Evolutionary conservation across 2,888 invertebrate species (phyloP).

Genomic region (Malthinus seriepunctatus): DNA sequence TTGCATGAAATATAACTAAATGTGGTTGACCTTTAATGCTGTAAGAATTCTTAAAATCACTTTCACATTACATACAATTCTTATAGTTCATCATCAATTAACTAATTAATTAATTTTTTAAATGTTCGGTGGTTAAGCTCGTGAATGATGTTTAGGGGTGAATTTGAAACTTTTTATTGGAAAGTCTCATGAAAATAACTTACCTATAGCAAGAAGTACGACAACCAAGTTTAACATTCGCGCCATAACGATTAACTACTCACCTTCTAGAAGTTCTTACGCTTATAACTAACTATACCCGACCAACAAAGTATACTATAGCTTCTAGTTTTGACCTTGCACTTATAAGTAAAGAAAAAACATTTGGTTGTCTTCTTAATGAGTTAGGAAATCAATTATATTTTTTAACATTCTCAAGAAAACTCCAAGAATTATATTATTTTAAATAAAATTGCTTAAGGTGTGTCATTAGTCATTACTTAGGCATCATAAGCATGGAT

Average conservation of each 20-base stretch:
- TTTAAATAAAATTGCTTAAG: too few species aligned
- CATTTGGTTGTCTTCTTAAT: too few species aligned
- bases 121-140: neutral
- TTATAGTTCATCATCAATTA: constrained; percentile 16
- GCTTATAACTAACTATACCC: constrained; percentile 36
- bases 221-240: constrained; percentile 38
- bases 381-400: too few species aligned
- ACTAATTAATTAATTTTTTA: neutral
- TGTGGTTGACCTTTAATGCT: constrained; percentile 35
- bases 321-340: constrained; percentile 23
- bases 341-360: constrained; percentile 12
- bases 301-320: constrained; percentile 37
- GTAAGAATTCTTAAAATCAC: constrained; percentile 33
- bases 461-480: too few species aligned
- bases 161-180: neutral
- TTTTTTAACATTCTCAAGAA: too few species aligned
- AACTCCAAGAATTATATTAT: too few species aligned
- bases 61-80: constrained; percentile 34
- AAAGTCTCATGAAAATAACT: constrained; percentile 23
- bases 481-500: too few species aligned
- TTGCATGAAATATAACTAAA: neutral
- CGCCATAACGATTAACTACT: constrained; percentile 42
- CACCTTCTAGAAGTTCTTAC: constrained; percentile 34
- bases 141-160: neutral
- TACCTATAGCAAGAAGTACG: constrained; percentile 36